Conservation (phyloP, 2,888 invertebrate genomes). For the Parnassius mnemosyne region DNA sequence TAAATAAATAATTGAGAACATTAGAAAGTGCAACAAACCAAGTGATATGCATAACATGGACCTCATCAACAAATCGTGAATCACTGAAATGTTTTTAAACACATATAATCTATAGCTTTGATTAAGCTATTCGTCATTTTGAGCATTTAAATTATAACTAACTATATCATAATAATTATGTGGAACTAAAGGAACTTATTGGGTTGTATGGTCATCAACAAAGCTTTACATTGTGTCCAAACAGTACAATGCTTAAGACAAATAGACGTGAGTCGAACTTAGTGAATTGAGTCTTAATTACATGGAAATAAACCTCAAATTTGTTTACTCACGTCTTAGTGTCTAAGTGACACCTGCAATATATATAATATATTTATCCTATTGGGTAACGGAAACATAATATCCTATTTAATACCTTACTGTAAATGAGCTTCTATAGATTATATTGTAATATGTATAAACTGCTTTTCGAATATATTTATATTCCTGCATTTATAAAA, state of each 20-base stretch:
- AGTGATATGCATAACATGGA: too few species aligned
- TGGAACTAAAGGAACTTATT: conserved; percentile 42
- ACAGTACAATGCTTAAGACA: background rate
- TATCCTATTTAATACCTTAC: conserved; percentile 2
- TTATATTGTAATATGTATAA: conserved; percentile 22
- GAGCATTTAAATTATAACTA: conserved; percentile 31
- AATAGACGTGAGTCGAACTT: conserved; percentile 2
- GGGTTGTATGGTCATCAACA: conserved; percentile 22
- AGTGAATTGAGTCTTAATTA: background rate
- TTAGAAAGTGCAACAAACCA: too few species aligned
- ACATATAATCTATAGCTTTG: background rate
- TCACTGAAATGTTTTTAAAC: too few species aligned
- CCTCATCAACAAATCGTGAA: too few species aligned
- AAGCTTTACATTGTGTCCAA: background rate
- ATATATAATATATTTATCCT: conserved; percentile 2
- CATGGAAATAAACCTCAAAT: background rate
- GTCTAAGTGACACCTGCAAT: conserved; percentile 3
- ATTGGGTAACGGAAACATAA: conserved; percentile 12
- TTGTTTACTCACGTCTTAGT: conserved; percentile 4
- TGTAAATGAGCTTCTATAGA: conserved; percentile 4
- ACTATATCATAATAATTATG: conserved; percentile 26
- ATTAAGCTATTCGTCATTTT: conserved; percentile 12
- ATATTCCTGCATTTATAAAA: conserved; percentile 15
- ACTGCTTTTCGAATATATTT: conserved; percentile 12
- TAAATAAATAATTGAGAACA: too few species aligned